Conservation (phyloP, 2,113 vertebrate genomes). For the Phylloscopus trochiloides region DNA sequence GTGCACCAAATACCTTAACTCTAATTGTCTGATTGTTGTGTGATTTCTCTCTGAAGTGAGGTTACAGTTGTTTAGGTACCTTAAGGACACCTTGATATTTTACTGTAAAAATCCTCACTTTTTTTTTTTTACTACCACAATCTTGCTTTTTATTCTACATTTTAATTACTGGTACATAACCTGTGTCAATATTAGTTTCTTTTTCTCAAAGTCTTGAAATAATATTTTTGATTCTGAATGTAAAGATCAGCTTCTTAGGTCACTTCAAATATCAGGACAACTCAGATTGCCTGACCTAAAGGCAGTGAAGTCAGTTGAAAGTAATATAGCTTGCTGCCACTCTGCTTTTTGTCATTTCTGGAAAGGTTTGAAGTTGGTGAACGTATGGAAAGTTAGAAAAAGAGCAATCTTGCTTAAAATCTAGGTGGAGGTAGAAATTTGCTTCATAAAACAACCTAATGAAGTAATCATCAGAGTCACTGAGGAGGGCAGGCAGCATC, state of each 20-base stretch:
- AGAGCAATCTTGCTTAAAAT: neutral
- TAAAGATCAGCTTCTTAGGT: neutral
- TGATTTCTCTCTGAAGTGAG: neutral
- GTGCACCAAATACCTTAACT: neutral
- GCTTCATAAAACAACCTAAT: neutral
- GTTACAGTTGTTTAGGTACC: neutral
- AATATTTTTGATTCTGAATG: neutral
- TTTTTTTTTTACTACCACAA: neutral
- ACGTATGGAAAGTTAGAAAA: constrained; percentile 1
- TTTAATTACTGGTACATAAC: neutral
- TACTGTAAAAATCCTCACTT: neutral
- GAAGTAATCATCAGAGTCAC: neutral
- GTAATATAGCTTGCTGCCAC: neutral
- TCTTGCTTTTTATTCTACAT: neutral
- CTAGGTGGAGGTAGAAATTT: neutral
- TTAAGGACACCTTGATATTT: neutral
- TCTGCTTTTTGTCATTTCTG: neutral
- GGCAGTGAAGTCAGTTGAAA: neutral
- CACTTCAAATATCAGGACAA: neutral
- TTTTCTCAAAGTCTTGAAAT: neutral
- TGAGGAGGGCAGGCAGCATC: neutral
- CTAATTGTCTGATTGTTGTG: neutral
- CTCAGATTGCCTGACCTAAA: neutral
- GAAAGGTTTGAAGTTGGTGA: neutral
- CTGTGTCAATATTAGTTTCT: neutral